Conservation (phyloP, 2,888 invertebrate species). For the Lypha dubia region DNA sequence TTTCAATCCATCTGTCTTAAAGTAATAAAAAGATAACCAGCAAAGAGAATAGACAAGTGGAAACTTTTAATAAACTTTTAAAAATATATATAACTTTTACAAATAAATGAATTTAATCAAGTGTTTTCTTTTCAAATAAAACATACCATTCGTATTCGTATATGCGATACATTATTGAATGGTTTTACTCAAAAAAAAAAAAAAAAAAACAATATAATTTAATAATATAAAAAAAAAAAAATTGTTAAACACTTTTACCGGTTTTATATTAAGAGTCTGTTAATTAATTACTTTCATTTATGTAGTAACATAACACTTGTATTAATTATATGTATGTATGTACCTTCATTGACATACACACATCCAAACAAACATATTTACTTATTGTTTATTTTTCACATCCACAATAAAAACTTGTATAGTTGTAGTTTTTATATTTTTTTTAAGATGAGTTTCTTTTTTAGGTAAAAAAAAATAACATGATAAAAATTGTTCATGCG, state of each 20-base stretch:
- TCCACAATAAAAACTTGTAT: constrained; percentile 34
- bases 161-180: too few species aligned
- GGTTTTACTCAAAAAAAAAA: background rate
- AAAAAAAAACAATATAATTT: background rate
- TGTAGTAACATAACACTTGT: constrained; percentile 34
- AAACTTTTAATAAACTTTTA: too few species aligned
- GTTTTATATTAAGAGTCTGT: constrained; percentile 34
- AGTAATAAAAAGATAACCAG: too few species aligned
- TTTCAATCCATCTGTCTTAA: too few species aligned
- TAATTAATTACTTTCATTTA: constrained; percentile 61
- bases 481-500: constrained; percentile 39
- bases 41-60: too few species aligned
- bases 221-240: background rate
- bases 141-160: too few species aligned
- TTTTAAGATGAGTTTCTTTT: background rate
- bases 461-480: background rate
- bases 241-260: background rate
- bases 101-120: background rate
- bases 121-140: background rate
- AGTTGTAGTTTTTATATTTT: background rate
- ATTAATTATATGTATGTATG: constrained; percentile 31
- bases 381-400: constrained; percentile 9
- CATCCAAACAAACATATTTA: too few species aligned
- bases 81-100: too few species aligned
- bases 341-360: too few species aligned